Base-by-base conservation (phyloP, 2,113 vertebrate species). In the Percopsis transmontana region DNA sequence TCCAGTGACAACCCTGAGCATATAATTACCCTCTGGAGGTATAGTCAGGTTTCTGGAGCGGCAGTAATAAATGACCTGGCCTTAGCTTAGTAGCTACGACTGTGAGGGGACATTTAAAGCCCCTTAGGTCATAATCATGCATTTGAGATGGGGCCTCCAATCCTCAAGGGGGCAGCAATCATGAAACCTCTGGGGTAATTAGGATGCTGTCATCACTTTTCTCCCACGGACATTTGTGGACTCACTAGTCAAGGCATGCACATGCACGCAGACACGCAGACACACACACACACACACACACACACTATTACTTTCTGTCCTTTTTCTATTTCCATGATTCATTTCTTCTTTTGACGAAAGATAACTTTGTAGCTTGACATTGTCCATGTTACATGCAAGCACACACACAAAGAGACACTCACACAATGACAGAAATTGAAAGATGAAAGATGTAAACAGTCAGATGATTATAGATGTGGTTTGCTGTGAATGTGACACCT, bases 401-500 rank as follows among this genome's bases (percentile, higher is more conserved):
- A 12, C 44, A 68, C 8, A n/a, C 12, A 56, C 50, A 60, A 18
- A 18, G 39, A 55, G 15, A 59, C 58, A 51, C 24, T 63, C 42
- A 70, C 40, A 66, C 54, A 62, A 44, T 60, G 2, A 5, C 13
- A 66, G 20, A 60, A 39, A 64, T 59, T 19, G 45, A 74, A 76
- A 76, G 27, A 33, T 33, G n/a, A n/a, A n/a, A 66, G 59, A 76
- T 63, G 70, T 62, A 87, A 88, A 85, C 68, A 83, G 58, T 72
- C 45, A 18, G 52, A 68, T 86, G 81, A 84, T 82, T 85, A 84
- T 76, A 66, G 67, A 87, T 83, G 82, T 68, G 72, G 66, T 75
- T 66, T 81, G 71, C 72, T 77, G 70, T 80, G 53, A 62, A 75
- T 79, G 70, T 80, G 76, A 83, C 85, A 89, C 83, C 80, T 86